Base-by-base conservation (phyloP, 1,140 invertebrate genomes). In the Anastrepha obliqua region DNA sequence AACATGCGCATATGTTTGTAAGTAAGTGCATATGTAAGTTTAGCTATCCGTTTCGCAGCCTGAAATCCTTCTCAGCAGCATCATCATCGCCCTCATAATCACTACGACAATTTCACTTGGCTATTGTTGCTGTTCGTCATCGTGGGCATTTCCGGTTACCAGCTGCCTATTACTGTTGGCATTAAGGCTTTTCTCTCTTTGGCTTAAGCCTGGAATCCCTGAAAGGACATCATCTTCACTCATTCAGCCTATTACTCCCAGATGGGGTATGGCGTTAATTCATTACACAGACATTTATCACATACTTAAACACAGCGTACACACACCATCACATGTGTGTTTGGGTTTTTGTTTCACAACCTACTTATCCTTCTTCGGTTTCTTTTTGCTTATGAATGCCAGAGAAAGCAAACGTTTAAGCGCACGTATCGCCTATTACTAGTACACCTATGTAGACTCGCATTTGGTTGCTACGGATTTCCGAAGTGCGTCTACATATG, bases 211-310 rank as follows among this genome's bases (percentile, higher is more conserved):
- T 7, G n/a, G 17, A 39, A 70, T 70, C 44, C 42, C 7, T 15
- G 42, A 6, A 81, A 51, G 17, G 74, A 81, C 74, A 81, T 6
- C 74, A 81, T 17, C 74, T 51, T 81, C 74, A 51, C 20, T 81
- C 74, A 81, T 55, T 81, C 74, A 81, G 74, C 47, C 47, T 81
- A 55, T 81, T 47, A 47, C 74, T 55, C 74, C 44, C 74, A 81
- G 47, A 44, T 81, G 74, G 74, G 51, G 44, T 8, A 29, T 20
- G 74, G 74, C n/a, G 74, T 55, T 81, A 81, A 81, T 81, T 81
- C 74, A 81, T 81, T 81, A 81, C 47, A 81, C 74, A 81, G 74
- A 42, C 74, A 81, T 81, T 81, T 81, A 81, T 81, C 74, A 81
- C 74, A 81, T 81, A 81, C 47, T 81, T 81, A 81, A 81, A n/a